These are phyloP conservation scores for Hypolimnas misippus DNA, from an alignment of 2,888 invertebrate genomes.

Conservation along the genomic window DNA sequence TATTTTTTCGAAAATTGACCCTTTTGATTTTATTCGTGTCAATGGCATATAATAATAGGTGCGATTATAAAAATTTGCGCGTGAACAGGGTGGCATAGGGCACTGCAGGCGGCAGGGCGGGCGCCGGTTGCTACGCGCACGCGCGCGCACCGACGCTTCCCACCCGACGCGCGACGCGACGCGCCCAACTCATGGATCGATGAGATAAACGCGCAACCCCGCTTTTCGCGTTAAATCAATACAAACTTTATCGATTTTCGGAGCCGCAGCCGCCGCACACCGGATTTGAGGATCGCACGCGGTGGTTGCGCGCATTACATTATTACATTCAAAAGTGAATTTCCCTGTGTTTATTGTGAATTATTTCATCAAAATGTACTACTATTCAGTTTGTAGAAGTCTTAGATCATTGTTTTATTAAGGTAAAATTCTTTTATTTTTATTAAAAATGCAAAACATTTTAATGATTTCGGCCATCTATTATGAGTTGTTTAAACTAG, in stretches of 20 bases:
- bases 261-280: slow-evolving; percentile 85
- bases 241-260: slow-evolving; percentile 90
- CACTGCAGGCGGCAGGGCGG: slow-evolving; percentile 56
- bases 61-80: slow-evolving; percentile 60
- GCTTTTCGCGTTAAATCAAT: slow-evolving; percentile 88
- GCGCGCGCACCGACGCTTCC: slow-evolving; percentile 46
- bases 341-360: slow-evolving; percentile 20
- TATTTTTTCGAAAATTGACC: too few species aligned
- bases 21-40: too few species aligned
- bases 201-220: slow-evolving; percentile 91
- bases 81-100: slow-evolving; percentile 70
- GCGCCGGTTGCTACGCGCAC: slow-evolving; percentile 51
- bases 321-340: slow-evolving; percentile 37
- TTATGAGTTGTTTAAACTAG: background rate
- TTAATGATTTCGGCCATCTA: background rate
- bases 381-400: background rate
- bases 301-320: slow-evolving; percentile 74
- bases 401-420: slow-evolving; percentile 29
- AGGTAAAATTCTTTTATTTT: slow-evolving; percentile 37
- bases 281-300: slow-evolving; percentile 77
- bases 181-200: slow-evolving; percentile 84
- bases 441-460: background rate
- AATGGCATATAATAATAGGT: slow-evolving; percentile 26
- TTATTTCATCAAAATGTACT: slow-evolving; percentile 19
- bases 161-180: slow-evolving; percentile 54